These are phyloP conservation scores for Astatoreochromis straeleni DNA, from an alignment of 2,113 vertebrate genomes.

Conservation along the genomic window DNA sequence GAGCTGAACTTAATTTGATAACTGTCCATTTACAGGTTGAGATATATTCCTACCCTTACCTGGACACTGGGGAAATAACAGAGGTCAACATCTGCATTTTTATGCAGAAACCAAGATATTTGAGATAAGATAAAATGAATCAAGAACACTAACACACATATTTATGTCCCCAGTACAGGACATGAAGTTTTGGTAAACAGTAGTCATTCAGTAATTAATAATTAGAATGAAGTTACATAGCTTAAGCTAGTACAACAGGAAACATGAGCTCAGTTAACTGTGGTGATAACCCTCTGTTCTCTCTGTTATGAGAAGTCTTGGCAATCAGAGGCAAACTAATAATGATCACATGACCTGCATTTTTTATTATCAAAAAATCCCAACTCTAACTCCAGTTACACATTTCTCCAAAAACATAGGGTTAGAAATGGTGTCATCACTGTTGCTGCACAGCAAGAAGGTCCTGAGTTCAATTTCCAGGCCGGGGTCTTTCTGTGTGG, in stretches of 20 bases:
- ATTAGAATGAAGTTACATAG: neutral
- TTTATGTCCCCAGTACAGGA: neutral
- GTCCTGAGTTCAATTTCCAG: neutral
- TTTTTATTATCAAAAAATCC: neutral
- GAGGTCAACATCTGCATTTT: neutral
- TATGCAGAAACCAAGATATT: neutral
- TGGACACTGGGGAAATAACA: neutral
- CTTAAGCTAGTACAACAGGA: neutral
- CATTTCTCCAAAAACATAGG: neutral
- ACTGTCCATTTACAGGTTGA: neutral
- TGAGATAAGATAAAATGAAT: neutral
- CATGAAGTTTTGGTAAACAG: neutral
- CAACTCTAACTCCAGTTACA: neutral
- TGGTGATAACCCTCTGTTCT: neutral
- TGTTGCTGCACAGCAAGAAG: neutral
- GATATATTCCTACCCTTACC: neutral
- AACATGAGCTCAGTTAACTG: neutral
- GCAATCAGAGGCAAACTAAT: neutral
- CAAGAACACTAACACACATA: neutral
- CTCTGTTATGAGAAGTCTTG: neutral
- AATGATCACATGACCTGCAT: neutral
- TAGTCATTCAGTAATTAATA: neutral
- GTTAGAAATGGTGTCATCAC: neutral
- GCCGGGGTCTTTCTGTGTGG: neutral
- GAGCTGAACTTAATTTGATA: neutral